Percentiles rank a stretch among this genome's conserved stretches.
phyloP scores from a whole-genome alignment of 2,113 vertebrate genomes.

The Urocynchramus pylzowi region DNA sequence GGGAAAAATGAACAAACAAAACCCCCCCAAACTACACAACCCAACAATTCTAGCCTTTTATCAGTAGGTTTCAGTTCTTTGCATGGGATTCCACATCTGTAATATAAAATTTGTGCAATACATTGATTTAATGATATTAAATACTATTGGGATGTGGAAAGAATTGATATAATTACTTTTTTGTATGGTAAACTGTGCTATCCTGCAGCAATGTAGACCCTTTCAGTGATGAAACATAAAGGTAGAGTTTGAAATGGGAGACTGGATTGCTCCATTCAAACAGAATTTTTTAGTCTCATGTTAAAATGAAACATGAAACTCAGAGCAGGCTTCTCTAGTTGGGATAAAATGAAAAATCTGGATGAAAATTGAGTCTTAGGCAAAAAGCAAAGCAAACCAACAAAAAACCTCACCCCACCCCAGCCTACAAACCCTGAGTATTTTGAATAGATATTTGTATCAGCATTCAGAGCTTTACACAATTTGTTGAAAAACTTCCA shows the following conservation, averaged over 20 bases:
- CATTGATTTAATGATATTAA: not conserved
- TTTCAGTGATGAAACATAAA: not conserved
- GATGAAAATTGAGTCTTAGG: not conserved
- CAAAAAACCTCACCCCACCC: not conserved
- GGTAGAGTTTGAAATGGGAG: not conserved
- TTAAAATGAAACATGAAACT: conserved; percentile 28
- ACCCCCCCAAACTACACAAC: not conserved
- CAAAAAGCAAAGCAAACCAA: not conserved
- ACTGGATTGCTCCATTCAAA: not conserved
- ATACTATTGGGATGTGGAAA: not conserved
- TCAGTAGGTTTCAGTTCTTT: not conserved
- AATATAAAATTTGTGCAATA: not conserved
- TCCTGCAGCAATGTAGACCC: not conserved
- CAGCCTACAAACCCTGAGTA: not conserved
- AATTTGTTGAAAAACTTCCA: conserved; percentile 27
- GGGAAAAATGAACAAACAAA: not conserved
- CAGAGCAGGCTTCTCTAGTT: not conserved
- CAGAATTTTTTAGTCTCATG: conserved; percentile 8
- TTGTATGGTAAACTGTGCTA: not conserved
- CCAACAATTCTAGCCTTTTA: not conserved
- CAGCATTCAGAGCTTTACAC: not conserved
- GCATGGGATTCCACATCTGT: not conserved
- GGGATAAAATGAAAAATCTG: not conserved
- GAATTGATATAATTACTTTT: not conserved
- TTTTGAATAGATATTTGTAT: not conserved